phyloP scores from a whole-genome alignment of 2,113 vertebrate species.

The Turnix velox region DNA sequence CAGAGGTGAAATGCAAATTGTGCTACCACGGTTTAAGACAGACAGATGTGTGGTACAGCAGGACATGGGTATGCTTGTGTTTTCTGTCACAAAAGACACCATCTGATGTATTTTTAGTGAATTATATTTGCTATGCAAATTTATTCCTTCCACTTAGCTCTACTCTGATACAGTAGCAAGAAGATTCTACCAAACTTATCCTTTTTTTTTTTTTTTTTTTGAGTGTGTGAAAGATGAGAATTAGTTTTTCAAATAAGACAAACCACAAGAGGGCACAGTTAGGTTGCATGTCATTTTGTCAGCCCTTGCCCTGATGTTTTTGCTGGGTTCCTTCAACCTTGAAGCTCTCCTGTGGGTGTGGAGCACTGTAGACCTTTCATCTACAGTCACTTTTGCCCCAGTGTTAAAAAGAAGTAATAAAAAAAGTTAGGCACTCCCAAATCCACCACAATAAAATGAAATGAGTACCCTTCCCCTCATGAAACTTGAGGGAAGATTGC shows the following conservation, averaged over 20 bases:
- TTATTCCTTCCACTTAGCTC: not conserved
- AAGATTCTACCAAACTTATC: not conserved
- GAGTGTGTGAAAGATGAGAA: not conserved
- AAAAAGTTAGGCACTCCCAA: not conserved
- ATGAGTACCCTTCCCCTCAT: not conserved
- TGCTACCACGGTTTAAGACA: not conserved
- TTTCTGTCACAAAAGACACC: not conserved
- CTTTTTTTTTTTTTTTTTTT: too few species aligned
- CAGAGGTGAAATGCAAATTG: not conserved
- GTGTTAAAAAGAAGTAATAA: not conserved
- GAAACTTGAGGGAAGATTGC: not conserved
- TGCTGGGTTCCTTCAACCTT: not conserved
- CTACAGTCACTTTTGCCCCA: not conserved
- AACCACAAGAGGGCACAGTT: constrained; percentile 11
- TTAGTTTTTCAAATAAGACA: not conserved
- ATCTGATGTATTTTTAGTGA: not conserved
- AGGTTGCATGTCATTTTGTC: not conserved
- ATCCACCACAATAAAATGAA: not conserved
- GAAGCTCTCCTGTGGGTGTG: not conserved
- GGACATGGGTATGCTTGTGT: not conserved
- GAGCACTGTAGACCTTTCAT: not conserved
- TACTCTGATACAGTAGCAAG: not conserved
- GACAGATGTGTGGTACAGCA: not conserved
- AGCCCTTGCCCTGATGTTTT: not conserved
- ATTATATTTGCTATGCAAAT: not conserved